Conservation (phyloP, 2,113 vertebrate species). For the Chloropsis hardwickii region DNA sequence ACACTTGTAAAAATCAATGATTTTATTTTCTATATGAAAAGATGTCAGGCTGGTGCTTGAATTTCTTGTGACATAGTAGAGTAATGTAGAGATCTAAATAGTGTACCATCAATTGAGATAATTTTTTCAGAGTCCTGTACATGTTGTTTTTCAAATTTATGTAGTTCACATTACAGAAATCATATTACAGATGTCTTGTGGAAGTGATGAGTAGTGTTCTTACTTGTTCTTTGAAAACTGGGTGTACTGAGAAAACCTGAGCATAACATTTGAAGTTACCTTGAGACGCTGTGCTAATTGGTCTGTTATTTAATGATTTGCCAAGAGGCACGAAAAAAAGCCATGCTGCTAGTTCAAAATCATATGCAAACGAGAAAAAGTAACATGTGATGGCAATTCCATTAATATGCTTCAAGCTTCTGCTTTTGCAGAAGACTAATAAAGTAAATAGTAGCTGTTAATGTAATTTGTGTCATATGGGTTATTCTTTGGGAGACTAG, state of each 20-base stretch:
- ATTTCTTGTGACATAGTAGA: neutral
- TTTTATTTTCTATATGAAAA: neutral
- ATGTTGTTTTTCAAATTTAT: neutral
- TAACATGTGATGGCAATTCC: neutral
- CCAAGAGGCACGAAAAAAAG: neutral
- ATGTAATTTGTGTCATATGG: neutral
- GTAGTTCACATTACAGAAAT: neutral
- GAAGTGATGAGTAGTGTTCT: neutral
- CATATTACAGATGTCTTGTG: neutral
- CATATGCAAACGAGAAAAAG: neutral
- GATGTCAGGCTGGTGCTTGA: neutral
- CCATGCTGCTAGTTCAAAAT: neutral
- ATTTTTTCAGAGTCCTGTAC: neutral
- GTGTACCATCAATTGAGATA: accelerated
- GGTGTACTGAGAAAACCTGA: neutral
- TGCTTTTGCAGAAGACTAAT: neutral
- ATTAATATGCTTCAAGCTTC: neutral
- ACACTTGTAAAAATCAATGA: neutral
- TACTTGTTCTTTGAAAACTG: neutral
- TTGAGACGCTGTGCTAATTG: neutral
- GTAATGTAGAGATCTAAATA: neutral
- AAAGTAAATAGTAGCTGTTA: neutral
- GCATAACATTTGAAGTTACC: neutral
- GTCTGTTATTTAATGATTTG: neutral
- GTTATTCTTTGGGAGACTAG: neutral